These are phyloP conservation scores for Lissocephala sabroskyi DNA, from an alignment of 2,888 invertebrate genomes.

Conservation along the genomic window DNA sequence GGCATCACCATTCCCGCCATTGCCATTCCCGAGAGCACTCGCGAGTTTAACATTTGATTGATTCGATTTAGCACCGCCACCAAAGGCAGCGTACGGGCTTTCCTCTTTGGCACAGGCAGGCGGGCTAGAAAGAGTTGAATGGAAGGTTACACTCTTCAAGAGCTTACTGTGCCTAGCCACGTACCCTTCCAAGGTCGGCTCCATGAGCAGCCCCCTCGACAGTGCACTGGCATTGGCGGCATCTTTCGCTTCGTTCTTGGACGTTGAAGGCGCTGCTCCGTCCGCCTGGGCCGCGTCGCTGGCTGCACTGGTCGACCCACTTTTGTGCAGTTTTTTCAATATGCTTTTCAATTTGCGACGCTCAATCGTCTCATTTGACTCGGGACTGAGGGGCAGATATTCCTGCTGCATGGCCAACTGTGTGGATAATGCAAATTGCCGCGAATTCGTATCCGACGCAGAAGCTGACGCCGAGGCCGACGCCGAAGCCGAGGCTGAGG, in stretches of 20 bases:
- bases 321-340: slow-evolving; percentile 86
- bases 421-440: slow-evolving; percentile 33
- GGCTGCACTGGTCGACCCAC: no score
- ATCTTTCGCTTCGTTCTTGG: slow-evolving; percentile 32
- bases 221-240: slow-evolving; percentile 20
- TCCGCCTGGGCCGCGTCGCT: background rate
- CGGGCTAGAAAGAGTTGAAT: slow-evolving; percentile 88
- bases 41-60: slow-evolving; percentile 8
- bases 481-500: slow-evolving; percentile 32
- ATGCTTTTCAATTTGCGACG: slow-evolving; percentile 88
- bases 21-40: background rate
- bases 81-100: slow-evolving; percentile 32
- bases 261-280: slow-evolving; percentile 72
- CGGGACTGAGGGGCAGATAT: slow-evolving; percentile 75
- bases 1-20: slow-evolving; percentile 1
- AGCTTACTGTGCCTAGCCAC: slow-evolving; percentile 90
- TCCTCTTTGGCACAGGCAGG: slow-evolving; percentile 74
- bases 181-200: slow-evolving; percentile 90
- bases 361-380: slow-evolving; percentile 88
- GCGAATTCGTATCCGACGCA: slow-evolving; percentile 43
- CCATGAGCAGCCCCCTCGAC: slow-evolving; percentile 79
- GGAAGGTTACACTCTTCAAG: slow-evolving; percentile 91
- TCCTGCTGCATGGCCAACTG: slow-evolving; percentile 41
- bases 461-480: slow-evolving; percentile 27
- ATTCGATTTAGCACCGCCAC: slow-evolving; percentile 13